Percentiles rank a stretch among this genome's conserved stretches.
Conservation (phyloP, 1,140 invertebrate species). For the Phortica variegata region DNA sequence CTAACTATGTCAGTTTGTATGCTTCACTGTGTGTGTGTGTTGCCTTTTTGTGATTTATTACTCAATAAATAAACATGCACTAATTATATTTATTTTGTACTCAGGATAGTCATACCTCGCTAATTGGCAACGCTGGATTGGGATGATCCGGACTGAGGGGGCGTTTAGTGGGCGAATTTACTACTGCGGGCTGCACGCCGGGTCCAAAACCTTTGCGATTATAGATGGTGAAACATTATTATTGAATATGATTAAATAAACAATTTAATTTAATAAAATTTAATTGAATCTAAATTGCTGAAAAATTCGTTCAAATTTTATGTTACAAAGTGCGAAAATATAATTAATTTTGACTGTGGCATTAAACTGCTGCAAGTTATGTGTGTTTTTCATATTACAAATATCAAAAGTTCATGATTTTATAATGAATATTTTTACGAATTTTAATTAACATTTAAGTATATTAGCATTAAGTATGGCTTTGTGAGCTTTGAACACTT, state of each 20-base stretch:
- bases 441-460: too few relatives aligned
- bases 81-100: background rate
- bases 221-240: conserved; percentile 10
- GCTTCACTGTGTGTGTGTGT: background rate
- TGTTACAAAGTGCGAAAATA: too few relatives aligned
- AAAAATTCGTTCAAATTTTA: too few relatives aligned
- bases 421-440: too few relatives aligned
- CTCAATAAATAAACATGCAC: conserved; percentile 1
- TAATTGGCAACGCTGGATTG: conserved; percentile 64
- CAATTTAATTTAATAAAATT: conserved; percentile 2
- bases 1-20: conserved; percentile 19
- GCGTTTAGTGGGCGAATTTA: conserved; percentile 59
- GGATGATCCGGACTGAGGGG: conserved; percentile 63
- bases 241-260: background rate
- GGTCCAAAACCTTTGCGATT: conserved; percentile 59
- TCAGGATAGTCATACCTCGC: conserved; percentile 58
- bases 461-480: too few relatives aligned
- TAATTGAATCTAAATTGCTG: too few relatives aligned
- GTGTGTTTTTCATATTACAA: too few relatives aligned
- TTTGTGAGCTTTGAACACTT: too few relatives aligned
- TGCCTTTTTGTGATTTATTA: conserved; percentile 3
- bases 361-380: too few relatives aligned
- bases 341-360: too few relatives aligned
- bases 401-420: background rate
- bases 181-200: conserved; percentile 55